Evolutionary conservation across 2,113 vertebrate genomes (phyloP).

Genomic region (Lethenteron reissneri): DNA sequence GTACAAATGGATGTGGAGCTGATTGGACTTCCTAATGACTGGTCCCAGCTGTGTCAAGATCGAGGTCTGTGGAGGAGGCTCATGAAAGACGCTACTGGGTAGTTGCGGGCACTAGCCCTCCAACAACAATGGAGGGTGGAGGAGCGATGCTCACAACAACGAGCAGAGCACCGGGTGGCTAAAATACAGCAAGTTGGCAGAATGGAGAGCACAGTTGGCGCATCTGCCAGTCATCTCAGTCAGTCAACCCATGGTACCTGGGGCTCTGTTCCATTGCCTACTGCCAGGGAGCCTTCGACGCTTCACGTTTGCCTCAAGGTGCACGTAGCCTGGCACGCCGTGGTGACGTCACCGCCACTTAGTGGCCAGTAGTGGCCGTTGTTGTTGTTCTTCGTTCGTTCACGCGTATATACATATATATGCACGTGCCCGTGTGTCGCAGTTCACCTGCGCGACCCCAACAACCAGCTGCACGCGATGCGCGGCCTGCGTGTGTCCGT

Average conservation of each 20-base stretch:
- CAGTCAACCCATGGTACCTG: neutral
- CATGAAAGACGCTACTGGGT: no score
- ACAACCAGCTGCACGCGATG: slow-evolving; percentile 75
- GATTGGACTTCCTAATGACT: no score
- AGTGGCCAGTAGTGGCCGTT: neutral
- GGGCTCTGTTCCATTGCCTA: neutral
- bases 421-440: slow-evolving; percentile 9
- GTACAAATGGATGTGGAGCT: no score
- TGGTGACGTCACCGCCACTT: neutral
- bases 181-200: no score
- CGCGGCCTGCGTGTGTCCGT: slow-evolving; percentile 80
- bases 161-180: no score
- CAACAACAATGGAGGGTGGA: no score
- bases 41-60: no score
- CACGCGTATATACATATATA: neutral
- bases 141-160: no score
- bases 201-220: neutral
- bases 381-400: neutral
- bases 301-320: neutral
- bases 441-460: slow-evolving; percentile 83
- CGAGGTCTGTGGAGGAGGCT: no score
- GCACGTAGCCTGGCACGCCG: neutral
- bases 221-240: neutral
- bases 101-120: no score
- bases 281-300: neutral